Evolutionary conservation across 2,797 vertebrate genomes (phyloP), one percentile per base, ranked within the genome.

Genomic region (Crax fasciolata): DNA sequence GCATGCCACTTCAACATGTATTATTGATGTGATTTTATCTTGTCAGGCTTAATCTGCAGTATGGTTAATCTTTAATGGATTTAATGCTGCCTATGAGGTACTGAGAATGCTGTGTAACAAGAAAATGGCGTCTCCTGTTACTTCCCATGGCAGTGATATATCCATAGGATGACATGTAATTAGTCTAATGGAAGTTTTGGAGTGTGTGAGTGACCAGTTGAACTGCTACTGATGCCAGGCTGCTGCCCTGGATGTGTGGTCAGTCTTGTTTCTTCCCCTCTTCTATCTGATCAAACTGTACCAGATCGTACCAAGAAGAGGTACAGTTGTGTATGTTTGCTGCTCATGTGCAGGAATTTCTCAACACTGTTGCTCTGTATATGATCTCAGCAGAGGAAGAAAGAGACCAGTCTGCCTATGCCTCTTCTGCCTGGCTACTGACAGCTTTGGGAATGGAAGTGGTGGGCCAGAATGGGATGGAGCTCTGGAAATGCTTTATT

Each of bases 21-120:
- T 80, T 92, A 83, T 93, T 94, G 83, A 43, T 82, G 39, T 87
- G 75, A 48, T 68, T 94, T 92, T 89, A 73, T 91, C 68, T 66
- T 90, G 30, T 84, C 83, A 86, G 75, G n/a, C 59, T 90, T 94
- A 94, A 87, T 95, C 72, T 92, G 25, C 48, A 59, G 18, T 72
- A 38, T 75, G 57, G 51, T 82, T 97, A 90, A 84, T 78, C 68
- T 88, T 89, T 79, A 92, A 87, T 55, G 35, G 32, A 68, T 95
- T 92, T 89, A 83, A 68, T 75, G 35, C 43, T 94, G 20, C 65
- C 62, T 93, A 49, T 2, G 13, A 80, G 48, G 41, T 54, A 46
- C 38, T 81, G 43, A 52, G 15, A 76, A 61, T 77, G 6, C 12
- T 80, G 7, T 54, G 6, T 58, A 65, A 58, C 84, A 71, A 32